A percentile compares a stretch with the other conserved stretches of the same genome.
phyloP scores from a whole-genome alignment of 1,140 invertebrate species.

The Pseudoatta argentina region DNA sequence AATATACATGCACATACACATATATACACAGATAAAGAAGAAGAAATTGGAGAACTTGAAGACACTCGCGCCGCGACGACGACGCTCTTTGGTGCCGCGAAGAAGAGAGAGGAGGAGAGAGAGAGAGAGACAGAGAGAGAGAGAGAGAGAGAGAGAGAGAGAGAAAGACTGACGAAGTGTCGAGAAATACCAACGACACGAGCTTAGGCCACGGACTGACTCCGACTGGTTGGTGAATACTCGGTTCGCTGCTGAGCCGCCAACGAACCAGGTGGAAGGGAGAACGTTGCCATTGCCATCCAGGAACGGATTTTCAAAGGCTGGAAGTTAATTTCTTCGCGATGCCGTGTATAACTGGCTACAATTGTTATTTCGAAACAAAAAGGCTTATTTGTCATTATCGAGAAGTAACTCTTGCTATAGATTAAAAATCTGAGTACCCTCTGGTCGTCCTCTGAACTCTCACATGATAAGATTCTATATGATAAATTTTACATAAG shows the following conservation, averaged over 20 bases:
- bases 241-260: constrained; percentile 16
- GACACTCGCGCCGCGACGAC: constrained; percentile 7
- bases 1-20: neutral
- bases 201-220: constrained; percentile 28
- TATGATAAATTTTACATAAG: no score
- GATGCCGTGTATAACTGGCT: no score
- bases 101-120: neutral
- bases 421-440: neutral
- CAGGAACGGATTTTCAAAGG: constrained; percentile 54
- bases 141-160: no score
- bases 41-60: neutral
- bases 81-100: neutral
- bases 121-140: neutral
- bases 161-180: neutral
- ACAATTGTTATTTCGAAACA: neutral
- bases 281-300: constrained; percentile 45
- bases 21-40: neutral
- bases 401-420: neutral
- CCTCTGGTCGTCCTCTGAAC: no score
- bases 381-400: neutral
- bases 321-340: neutral
- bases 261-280: constrained; percentile 37
- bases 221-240: constrained; percentile 52
- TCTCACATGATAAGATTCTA: no score
- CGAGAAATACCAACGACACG: constrained; percentile 1